Conservation (phyloP, 2,888 invertebrate genomes). For the Caenorhabditis doughertyi region DNA sequence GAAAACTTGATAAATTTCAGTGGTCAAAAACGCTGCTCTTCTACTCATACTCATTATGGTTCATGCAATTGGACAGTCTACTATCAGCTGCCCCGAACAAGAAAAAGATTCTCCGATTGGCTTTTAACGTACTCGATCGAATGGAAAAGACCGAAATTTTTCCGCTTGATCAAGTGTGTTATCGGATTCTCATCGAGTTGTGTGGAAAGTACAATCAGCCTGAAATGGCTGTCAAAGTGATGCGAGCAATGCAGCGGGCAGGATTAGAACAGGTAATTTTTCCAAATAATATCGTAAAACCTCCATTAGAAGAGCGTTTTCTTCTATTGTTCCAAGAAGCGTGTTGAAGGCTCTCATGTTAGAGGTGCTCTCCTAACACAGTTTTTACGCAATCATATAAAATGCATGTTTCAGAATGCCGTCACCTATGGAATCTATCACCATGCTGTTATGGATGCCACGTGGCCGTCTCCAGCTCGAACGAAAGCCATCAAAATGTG, state of each 20-base stretch:
- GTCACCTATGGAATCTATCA: slow-evolving; percentile 95
- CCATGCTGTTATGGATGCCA: slow-evolving; percentile 86
- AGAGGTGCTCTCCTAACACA: too few species aligned
- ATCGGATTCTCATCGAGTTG: slow-evolving; percentile 97
- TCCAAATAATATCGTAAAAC: not conserved
- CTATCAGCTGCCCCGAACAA: slow-evolving; percentile 86
- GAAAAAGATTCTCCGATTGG: slow-evolving; percentile 87
- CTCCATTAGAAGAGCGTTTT: too few species aligned
- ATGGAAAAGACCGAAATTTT: slow-evolving; percentile 88
- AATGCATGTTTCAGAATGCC: too few species aligned
- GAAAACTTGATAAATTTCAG: slow-evolving; percentile 54
- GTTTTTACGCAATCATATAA: too few species aligned
- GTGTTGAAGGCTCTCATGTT: too few species aligned
- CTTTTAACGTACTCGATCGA: slow-evolving; percentile 87
- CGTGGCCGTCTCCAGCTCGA: slow-evolving; percentile 76
- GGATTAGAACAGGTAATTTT: slow-evolving; percentile 89
- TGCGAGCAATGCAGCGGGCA: slow-evolving; percentile 90
- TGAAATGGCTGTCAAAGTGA: slow-evolving; percentile 92
- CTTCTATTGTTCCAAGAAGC: too few species aligned
- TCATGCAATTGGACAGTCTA: slow-evolving; percentile 94
- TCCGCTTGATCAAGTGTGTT: slow-evolving; percentile 87
- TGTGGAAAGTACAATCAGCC: slow-evolving; percentile 94
- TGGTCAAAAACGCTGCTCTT: slow-evolving; percentile 83
- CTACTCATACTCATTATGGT: slow-evolving; percentile 90
- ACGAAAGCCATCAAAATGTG: slow-evolving; percentile 74